phyloP scores from a whole-genome alignment of 2,113 vertebrate genomes.

The Henicopernis longicauda region DNA sequence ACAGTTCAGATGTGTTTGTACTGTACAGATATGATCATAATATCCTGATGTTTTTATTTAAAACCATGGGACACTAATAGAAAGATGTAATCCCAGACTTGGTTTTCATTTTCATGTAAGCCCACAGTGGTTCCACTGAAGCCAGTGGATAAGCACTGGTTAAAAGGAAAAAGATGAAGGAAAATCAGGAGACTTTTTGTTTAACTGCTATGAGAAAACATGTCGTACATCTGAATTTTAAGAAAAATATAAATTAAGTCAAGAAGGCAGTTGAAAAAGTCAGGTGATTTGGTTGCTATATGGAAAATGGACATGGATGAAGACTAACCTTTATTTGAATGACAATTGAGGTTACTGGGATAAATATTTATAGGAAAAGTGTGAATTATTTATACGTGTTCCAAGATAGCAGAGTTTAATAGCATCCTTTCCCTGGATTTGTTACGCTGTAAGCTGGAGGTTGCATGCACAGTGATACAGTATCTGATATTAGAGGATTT shows the following conservation, averaged over 20 bases:
- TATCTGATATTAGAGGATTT: background rate
- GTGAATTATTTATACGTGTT: constrained; percentile 67
- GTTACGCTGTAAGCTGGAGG: background rate
- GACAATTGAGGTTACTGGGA: background rate
- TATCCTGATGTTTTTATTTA: background rate
- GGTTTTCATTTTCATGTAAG: background rate
- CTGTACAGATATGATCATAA: background rate
- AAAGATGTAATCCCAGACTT: background rate
- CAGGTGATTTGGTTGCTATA: background rate
- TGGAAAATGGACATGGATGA: background rate
- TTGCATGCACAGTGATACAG: background rate
- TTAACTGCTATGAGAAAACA: background rate
- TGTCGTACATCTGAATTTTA: background rate
- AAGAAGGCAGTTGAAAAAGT: background rate
- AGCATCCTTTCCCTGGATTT: constrained; percentile 16
- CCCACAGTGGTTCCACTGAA: background rate
- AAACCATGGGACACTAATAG: background rate
- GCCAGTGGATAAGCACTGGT: background rate
- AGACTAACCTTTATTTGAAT: constrained; percentile 14
- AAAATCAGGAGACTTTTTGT: background rate
- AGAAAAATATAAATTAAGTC: background rate
- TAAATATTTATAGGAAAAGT: constrained; percentile 65
- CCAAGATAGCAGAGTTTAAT: constrained; percentile 23
- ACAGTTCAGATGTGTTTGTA: background rate
- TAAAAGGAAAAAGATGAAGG: background rate